phyloP scores from a whole-genome alignment of 2,888 invertebrate genomes.

The Eudemis profundana region DNA sequence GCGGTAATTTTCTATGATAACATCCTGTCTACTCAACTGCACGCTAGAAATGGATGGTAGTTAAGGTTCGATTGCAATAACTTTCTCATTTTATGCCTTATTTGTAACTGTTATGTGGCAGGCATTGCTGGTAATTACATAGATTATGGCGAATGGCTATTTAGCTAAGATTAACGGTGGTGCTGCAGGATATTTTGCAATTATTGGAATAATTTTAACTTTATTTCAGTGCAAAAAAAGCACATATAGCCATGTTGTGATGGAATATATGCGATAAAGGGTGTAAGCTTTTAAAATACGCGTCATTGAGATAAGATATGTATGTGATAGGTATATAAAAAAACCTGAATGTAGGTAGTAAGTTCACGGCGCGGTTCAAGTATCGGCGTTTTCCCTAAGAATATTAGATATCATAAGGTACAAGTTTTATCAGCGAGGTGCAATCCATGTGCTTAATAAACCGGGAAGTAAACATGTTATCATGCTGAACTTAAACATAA shows the following conservation, averaged over 20 bases:
- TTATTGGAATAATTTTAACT: not conserved
- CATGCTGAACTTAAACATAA: too few relatives aligned
- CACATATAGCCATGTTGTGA: not conserved
- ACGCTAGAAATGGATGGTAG: conserved; percentile 32
- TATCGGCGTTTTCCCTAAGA: too few relatives aligned
- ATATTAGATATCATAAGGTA: too few relatives aligned
- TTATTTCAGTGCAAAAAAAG: not conserved
- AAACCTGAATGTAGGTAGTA: too few relatives aligned
- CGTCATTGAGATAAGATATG: too few relatives aligned
- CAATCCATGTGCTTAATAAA: too few relatives aligned
- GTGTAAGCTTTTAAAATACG: too few relatives aligned
- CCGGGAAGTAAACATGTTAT: too few relatives aligned
- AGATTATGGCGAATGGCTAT: conserved; percentile 19
- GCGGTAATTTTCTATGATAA: conserved; percentile 39
- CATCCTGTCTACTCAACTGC: conserved; percentile 32
- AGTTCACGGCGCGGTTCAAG: too few relatives aligned
- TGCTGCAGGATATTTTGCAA: conserved; percentile 2
- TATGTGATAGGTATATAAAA: too few relatives aligned
- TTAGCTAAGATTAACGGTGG: conserved; percentile 12
- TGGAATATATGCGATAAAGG: not conserved
- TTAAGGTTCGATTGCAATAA: conserved; percentile 34
- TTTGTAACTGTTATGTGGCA: conserved; percentile 36
- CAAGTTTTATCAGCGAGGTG: too few relatives aligned
- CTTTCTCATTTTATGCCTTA: conserved; percentile 42
- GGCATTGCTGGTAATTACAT: conserved; percentile 23